Evolutionary conservation across 2,797 vertebrate genomes (phyloP).

Genomic region (Pipistrellus nathusii): DNA sequence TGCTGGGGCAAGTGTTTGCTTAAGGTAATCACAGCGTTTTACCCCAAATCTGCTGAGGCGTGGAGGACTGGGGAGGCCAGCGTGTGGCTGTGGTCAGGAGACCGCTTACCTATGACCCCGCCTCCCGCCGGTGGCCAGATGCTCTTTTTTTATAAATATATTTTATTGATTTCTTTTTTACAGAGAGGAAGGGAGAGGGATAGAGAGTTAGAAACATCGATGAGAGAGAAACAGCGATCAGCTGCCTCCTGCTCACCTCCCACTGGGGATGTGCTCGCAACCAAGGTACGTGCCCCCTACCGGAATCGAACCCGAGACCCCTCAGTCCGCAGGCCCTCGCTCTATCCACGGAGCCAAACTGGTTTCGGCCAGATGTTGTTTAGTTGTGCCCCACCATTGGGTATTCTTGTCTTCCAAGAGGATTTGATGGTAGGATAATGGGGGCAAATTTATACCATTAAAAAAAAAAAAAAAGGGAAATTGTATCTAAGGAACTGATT

Average conservation of each 20-base stretch:
- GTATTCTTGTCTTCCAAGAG: neutral
- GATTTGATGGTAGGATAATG: neutral
- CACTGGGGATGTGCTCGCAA: too few relatives aligned
- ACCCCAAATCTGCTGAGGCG: conserved; percentile 67
- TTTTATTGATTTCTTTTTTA: too few relatives aligned
- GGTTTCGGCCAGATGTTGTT: neutral
- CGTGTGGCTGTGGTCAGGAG: conserved; percentile 29
- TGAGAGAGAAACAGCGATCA: too few relatives aligned
- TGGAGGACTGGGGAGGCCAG: neutral
- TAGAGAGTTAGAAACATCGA: too few relatives aligned
- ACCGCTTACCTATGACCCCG: neutral
- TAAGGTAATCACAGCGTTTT: conserved; percentile 67
- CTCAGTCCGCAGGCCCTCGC: too few relatives aligned
- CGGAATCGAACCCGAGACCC: too few relatives aligned
- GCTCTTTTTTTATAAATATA: too few relatives aligned
- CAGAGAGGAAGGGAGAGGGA: too few relatives aligned
- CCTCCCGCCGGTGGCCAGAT: neutral
- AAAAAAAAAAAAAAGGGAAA: neutral
- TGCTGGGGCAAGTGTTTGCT: conserved; percentile 60
- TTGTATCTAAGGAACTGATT: neutral
- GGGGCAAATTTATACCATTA: neutral
- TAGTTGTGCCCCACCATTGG: neutral
- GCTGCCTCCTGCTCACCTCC: too few relatives aligned
- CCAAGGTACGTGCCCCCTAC: too few relatives aligned
- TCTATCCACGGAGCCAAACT: too few relatives aligned